phyloP scores from a whole-genome alignment of 2,113 vertebrate species.

The Cochlearius cochlearius region DNA sequence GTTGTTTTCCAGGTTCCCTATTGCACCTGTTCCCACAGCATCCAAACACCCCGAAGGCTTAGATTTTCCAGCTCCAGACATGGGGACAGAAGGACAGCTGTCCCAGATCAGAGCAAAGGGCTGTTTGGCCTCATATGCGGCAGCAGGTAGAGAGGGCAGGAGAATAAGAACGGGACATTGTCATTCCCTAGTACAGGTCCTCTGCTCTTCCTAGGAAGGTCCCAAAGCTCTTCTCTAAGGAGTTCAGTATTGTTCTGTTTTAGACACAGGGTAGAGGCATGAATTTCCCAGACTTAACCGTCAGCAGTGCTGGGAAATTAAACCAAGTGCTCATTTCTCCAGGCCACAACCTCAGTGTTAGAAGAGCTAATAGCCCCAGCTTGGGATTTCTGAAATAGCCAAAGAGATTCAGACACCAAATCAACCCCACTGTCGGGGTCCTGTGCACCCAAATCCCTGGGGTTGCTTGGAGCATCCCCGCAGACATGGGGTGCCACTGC shows the following conservation, averaged over 20 bases:
- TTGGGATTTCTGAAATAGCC: background rate
- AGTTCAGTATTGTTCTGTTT: background rate
- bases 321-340: background rate
- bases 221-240: background rate
- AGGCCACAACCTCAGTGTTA: background rate
- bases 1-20: background rate
- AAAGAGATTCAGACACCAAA: background rate
- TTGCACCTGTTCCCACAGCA: slow-evolving; percentile 30
- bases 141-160: background rate
- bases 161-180: background rate
- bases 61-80: background rate
- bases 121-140: background rate
- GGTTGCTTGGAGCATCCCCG: background rate
- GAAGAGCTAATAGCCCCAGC: background rate
- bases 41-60: background rate
- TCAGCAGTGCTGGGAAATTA: background rate
- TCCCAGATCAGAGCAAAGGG: background rate
- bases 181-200: background rate
- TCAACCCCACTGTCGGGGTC: background rate
- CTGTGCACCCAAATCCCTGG: background rate
- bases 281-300: background rate
- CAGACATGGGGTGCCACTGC: background rate
- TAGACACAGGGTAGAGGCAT: background rate
- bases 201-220: background rate
- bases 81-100: background rate